A percentile compares a stretch with the other conserved stretches of the same genome.
phyloP scores from a whole-genome alignment of 2,113 vertebrate genomes.

The Callaeas wilsoni region DNA sequence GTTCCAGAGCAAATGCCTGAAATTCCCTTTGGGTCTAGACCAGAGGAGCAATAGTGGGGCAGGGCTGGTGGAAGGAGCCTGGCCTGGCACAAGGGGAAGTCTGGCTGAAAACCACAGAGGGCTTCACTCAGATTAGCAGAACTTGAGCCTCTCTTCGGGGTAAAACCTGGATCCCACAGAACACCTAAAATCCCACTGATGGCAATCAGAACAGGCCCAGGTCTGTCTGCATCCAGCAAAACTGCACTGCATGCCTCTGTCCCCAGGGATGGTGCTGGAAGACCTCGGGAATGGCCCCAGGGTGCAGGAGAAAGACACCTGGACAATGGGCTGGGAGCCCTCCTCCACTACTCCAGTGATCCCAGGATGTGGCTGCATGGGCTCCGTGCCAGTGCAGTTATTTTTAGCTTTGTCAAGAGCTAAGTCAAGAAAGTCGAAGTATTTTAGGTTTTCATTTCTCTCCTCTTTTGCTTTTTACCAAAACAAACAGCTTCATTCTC shows the following conservation, averaged over 20 bases:
- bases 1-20: neutral
- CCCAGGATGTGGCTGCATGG: accelerated
- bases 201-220: neutral
- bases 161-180: neutral
- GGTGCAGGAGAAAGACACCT: neutral
- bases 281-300: neutral
- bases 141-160: neutral
- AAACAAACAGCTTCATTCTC: slow-evolving; percentile 39
- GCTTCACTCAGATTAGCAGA: accelerated
- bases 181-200: neutral
- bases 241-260: neutral
- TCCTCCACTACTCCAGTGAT: neutral
- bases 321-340: neutral
- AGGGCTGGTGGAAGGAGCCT: neutral
- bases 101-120: neutral
- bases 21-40: neutral
- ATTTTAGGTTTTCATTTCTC: neutral
- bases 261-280: neutral
- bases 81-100: neutral
- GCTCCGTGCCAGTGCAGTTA: neutral
- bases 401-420: neutral
- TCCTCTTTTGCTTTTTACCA: neutral
- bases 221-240: neutral
- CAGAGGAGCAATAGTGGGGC: neutral
- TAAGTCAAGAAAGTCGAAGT: neutral